Percentiles rank a stretch among this genome's conserved stretches.
Evolutionary conservation across 2,113 vertebrate genomes (phyloP).

Genomic region (Excalfactoria chinensis): DNA sequence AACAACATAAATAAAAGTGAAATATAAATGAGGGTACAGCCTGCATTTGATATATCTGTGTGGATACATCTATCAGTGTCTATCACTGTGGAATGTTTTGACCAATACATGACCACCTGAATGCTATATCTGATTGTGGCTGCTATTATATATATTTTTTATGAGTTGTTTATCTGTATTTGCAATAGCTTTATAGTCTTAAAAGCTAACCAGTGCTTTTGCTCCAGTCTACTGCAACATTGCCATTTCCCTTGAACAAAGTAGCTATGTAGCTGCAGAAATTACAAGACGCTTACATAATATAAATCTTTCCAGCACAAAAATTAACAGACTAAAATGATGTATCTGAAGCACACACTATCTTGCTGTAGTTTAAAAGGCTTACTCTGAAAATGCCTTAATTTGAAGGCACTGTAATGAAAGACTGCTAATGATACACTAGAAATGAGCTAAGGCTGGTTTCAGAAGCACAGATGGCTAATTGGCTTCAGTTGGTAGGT

Average conservation of each 20-base stretch:
- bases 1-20: background rate
- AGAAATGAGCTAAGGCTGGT: conserved; percentile 34
- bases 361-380: conserved; percentile 13
- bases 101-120: background rate
- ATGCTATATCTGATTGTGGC: background rate
- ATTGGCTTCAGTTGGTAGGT: conserved; percentile 62
- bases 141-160: background rate
- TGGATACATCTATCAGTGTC: background rate
- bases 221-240: background rate
- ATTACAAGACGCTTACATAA: background rate
- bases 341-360: background rate
- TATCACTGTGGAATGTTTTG: background rate
- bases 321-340: background rate
- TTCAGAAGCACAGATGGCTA: conserved; percentile 67
- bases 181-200: background rate
- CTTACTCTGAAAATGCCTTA: conserved; percentile 40
- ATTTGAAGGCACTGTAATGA: conserved; percentile 21
- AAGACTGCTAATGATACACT: conserved; percentile 26
- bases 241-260: conserved; percentile 12
- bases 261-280: conserved; percentile 4
- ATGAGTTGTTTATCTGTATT: background rate
- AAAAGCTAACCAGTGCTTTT: background rate
- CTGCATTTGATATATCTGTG: background rate
- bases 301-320: background rate
- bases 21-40: background rate